These are phyloP conservation scores for Sinhomidia bicolor DNA, from an alignment of 2,888 invertebrate species.

Conservation along the genomic window DNA sequence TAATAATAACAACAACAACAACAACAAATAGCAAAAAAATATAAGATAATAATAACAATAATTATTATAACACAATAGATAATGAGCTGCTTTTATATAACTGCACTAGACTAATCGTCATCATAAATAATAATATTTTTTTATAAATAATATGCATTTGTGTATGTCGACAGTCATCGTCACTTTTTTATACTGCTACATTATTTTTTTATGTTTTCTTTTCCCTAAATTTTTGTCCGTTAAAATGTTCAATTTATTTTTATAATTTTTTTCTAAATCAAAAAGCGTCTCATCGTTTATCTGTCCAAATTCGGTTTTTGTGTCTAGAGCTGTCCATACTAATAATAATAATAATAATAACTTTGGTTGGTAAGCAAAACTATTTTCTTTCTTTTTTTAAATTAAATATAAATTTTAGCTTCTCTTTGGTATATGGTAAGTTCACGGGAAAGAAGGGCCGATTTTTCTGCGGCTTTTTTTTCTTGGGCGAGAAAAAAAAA, in stretches of 20 bases:
- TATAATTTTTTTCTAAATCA: no score
- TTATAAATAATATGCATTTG: constrained; percentile 24
- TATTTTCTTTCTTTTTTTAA: neutral
- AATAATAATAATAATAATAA: constrained; percentile 27
- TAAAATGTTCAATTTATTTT: constrained; percentile 24
- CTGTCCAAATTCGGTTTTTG: constrained; percentile 31
- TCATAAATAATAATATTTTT: constrained; percentile 20
- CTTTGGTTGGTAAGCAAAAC: constrained; percentile 10
- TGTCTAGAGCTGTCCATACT: constrained; percentile 43
- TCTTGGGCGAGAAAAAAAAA: constrained; percentile 3
- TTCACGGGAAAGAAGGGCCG: constrained; percentile 66
- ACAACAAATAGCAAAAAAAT: neutral
- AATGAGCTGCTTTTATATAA: constrained; percentile 67
- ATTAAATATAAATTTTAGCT: neutral
- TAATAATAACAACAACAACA: constrained; percentile 46
- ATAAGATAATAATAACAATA: constrained; percentile 41
- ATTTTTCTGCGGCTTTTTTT: constrained; percentile 26
- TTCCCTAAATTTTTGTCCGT: constrained; percentile 52
- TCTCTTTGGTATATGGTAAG: constrained; percentile 66
- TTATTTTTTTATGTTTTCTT: neutral
- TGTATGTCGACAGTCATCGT: constrained; percentile 46
- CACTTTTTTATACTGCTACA: constrained; percentile 45
- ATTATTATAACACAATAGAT: constrained; percentile 4
- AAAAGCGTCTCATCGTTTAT: constrained; percentile 40
- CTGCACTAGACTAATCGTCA: constrained; percentile 58